Evolutionary conservation across 2,797 vertebrate genomes (phyloP).

Genomic region (Neopelma chrysocephalum): DNA sequence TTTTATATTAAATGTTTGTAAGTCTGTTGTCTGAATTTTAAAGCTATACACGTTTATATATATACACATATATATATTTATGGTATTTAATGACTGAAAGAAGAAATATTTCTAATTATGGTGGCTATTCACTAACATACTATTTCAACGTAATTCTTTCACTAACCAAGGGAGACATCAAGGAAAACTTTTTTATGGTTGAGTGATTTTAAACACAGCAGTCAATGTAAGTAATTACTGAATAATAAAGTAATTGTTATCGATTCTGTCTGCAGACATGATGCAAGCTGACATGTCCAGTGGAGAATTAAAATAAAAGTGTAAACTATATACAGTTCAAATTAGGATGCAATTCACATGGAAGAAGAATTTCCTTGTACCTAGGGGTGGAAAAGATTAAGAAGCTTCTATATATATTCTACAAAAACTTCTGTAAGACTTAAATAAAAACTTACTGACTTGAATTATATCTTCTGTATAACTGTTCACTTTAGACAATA

Average conservation of each 20-base stretch:
- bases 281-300: constrained; percentile 31
- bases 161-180: constrained; percentile 32
- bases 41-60: background rate
- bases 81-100: background rate
- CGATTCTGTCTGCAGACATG: constrained; percentile 42
- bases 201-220: constrained; percentile 65
- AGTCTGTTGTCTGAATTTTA: background rate
- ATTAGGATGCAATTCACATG: background rate
- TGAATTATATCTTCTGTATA: background rate
- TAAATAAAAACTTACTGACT: background rate
- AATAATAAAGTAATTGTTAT: constrained; percentile 70
- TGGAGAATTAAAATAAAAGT: background rate
- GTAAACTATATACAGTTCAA: background rate
- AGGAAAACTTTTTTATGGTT: constrained; percentile 50
- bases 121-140: background rate
- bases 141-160: constrained; percentile 41
- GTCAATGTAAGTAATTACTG: constrained; percentile 66
- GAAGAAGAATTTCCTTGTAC: background rate
- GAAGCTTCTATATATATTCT: background rate
- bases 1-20: background rate
- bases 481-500: background rate
- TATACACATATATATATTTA: background rate
- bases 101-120: background rate
- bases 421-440: background rate
- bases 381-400: background rate